Base-by-base conservation (phyloP, 2,888 invertebrate genomes). In the Pedicia rivosa region DNA sequence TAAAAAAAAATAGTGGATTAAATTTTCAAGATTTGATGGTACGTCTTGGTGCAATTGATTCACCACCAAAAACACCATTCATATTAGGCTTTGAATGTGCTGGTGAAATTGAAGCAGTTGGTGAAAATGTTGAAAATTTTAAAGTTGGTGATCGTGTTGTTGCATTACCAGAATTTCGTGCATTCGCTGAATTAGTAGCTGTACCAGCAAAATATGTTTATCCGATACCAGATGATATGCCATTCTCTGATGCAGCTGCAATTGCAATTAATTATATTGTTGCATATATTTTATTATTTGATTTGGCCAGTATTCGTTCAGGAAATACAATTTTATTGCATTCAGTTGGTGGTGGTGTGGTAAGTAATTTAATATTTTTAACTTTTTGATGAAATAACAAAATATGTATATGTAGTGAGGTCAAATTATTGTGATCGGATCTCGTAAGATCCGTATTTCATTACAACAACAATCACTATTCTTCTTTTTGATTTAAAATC, bases 21-120 rank as follows among this genome's bases (percentile, higher is more conserved):
- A 87, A 84, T 63, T 88, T 88, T 69, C 78, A 83, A 64, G 88
- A 90, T 55, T 59, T 90, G 64, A 86, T 88, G 73, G 80, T 81
- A 40, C 70, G 87, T 30, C 83, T 87, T 61, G 88, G 87, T 5
- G 79, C 80, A 41, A 78, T 87, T 49, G 86, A 87, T 57, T 79
- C 81, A 9, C 78, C 80, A 1, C 84, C 84, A n/a, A 88, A 88
- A 64, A 81, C 83, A 5, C 88, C 88, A 4, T 79, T 86, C 64
- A 80, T 83, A 54, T 72, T 87, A 55, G 88, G 88, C 40, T 83
- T 84, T 51, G 88, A 88, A 58, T 86, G 86, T 57, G 79, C 87
- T 37, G 88, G 88, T 36, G 78, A 78, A 50, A 70, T 84, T 44
- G 81, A 80, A 54, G 75, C 74, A 51, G 67, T 82, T 42, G 82